Conservation (phyloP, 2,888 invertebrate genomes). For the Patella depressa region DNA sequence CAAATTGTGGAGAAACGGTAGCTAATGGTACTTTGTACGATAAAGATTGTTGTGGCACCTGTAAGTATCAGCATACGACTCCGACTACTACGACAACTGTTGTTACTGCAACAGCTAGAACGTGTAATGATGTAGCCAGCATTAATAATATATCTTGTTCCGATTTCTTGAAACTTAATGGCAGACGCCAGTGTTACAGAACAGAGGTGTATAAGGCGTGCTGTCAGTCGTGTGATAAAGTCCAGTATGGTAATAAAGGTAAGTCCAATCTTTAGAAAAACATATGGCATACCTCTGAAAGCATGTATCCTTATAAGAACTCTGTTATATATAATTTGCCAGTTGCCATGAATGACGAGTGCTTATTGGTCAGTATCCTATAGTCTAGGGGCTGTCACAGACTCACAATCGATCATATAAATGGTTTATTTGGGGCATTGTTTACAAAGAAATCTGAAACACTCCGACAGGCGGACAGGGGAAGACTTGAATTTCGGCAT, state of each 20-base stretch:
- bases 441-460: too few species aligned
- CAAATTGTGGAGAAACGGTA: slow-evolving; percentile 39
- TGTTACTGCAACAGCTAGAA: slow-evolving; percentile 14
- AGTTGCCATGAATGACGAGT: too few species aligned
- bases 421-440: too few species aligned
- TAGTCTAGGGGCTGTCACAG: too few species aligned
- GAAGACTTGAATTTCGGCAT: too few species aligned
- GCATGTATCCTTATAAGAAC: too few species aligned
- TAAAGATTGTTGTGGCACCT: slow-evolving; percentile 48
- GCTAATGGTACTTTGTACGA: slow-evolving; percentile 33
- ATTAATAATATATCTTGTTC: slow-evolving; percentile 19
- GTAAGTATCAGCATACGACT: slow-evolving; percentile 33
- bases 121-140: neutral
- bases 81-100: slow-evolving; percentile 26
- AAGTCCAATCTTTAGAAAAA: too few species aligned
- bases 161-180: slow-evolving; percentile 19
- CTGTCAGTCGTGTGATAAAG: slow-evolving; percentile 27
- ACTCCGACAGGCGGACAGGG: too few species aligned
- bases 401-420: too few species aligned
- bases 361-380: too few species aligned
- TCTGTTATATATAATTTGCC: too few species aligned
- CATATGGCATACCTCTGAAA: too few species aligned
- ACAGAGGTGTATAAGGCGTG: slow-evolving; percentile 12
- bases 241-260: neutral
- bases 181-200: slow-evolving; percentile 14